phyloP scores from a whole-genome alignment of 2,113 vertebrate genomes.

The Chionis minor region DNA sequence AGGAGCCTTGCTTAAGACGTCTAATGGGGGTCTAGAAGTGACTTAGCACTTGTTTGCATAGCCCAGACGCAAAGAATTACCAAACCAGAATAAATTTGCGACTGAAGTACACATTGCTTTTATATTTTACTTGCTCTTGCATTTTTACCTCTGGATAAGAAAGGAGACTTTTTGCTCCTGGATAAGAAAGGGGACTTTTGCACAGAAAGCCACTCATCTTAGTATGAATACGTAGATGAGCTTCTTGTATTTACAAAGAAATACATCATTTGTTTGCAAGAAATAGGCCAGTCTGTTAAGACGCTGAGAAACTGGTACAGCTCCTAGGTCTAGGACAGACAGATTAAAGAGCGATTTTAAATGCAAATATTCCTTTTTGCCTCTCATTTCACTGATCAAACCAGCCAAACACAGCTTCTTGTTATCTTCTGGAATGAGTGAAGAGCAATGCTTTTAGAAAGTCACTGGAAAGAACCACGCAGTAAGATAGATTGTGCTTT shows the following conservation, averaged over 20 bases:
- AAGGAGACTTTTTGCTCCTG: background rate
- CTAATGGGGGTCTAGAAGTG: background rate
- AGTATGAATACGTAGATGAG: background rate
- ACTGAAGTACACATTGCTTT: background rate
- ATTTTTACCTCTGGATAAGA: background rate
- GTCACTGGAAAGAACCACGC: background rate
- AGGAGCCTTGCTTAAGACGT: background rate
- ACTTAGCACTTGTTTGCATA: background rate
- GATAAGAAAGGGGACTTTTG: background rate
- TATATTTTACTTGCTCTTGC: background rate
- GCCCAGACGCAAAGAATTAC: background rate
- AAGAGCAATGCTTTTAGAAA: background rate
- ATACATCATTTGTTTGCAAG: background rate
- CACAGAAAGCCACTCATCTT: background rate
- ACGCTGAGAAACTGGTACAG: background rate
- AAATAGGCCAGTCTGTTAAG: background rate
- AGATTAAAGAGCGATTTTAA: constrained; percentile 36
- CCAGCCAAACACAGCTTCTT: background rate
- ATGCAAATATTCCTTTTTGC: background rate
- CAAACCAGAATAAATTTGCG: background rate
- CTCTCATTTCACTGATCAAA: background rate
- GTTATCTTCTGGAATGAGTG: background rate
- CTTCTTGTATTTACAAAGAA: background rate
- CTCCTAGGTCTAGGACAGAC: background rate
- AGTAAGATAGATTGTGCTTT: constrained; percentile 19